Evolutionary conservation across 2,797 vertebrate genomes (phyloP).

Genomic region (Poecilia wingei): DNA sequence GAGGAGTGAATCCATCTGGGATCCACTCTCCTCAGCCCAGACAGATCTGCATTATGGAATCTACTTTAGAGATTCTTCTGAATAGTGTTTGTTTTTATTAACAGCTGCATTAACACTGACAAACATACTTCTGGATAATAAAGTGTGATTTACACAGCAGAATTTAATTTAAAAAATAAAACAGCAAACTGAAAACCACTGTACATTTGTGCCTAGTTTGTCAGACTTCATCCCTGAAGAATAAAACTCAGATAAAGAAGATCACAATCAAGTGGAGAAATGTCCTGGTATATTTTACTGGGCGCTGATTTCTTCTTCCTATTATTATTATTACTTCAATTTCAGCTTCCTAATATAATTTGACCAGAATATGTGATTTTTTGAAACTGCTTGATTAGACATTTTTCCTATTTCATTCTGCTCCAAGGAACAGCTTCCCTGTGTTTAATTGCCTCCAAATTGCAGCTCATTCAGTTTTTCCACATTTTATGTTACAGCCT

Average conservation of each 20-base stretch:
- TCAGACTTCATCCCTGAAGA: not conserved
- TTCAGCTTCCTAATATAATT: not conserved
- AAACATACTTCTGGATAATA: not conserved
- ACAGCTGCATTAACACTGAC: not conserved
- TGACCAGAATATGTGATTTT: not conserved
- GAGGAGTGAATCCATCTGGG: not conserved
- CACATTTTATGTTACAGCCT: not conserved
- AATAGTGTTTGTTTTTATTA: not conserved
- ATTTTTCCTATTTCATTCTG: not conserved
- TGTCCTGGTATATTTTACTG: not conserved
- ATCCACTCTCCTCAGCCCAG: not conserved
- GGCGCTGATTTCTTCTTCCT: too few relatives aligned
- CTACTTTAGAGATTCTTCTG: not conserved
- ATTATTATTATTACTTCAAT: not conserved
- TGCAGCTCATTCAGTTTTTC: not conserved
- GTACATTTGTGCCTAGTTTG: not conserved
- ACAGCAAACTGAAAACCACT: not conserved
- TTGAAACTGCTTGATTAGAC: not conserved
- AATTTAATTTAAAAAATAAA: not conserved
- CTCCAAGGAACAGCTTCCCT: not conserved
- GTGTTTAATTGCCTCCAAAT: not conserved
- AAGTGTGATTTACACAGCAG: not conserved
- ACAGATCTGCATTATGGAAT: not conserved
- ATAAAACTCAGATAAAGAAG: not conserved
- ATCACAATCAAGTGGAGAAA: not conserved